phyloP scores from a whole-genome alignment of 2,888 invertebrate species.

The Cylindroiulus punctatus region DNA sequence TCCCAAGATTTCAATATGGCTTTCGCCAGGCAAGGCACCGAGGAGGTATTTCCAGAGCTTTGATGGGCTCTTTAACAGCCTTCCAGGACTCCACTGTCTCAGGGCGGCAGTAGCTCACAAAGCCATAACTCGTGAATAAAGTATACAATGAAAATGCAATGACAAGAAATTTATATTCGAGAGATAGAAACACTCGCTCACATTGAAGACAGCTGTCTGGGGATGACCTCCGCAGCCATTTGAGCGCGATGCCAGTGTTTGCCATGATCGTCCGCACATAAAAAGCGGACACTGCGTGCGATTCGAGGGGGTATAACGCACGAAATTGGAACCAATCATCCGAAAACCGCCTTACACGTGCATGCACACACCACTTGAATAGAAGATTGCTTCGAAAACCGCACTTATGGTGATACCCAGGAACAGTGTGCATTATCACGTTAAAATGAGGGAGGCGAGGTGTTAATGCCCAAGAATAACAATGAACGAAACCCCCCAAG shows the following conservation, averaged over 20 bases:
- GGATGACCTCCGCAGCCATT: slow-evolving; percentile 26
- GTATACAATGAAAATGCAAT: slow-evolving; percentile 42
- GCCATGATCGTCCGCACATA: slow-evolving; percentile 30
- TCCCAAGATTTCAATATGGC: slow-evolving; percentile 37
- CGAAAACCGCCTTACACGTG: slow-evolving; percentile 23
- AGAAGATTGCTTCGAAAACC: slow-evolving; percentile 1
- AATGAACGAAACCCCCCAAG: neutral
- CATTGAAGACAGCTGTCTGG: slow-evolving; percentile 38
- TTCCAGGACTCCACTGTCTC: slow-evolving; percentile 37
- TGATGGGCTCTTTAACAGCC: slow-evolving; percentile 33
- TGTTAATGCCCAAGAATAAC: slow-evolving; percentile 37
- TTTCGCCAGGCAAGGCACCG: neutral
- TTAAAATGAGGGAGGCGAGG: neutral
- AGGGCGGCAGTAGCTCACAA: slow-evolving; percentile 15
- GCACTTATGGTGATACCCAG: slow-evolving; percentile 16
- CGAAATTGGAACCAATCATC: slow-evolving; percentile 29
- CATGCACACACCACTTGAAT: slow-evolving; percentile 38
- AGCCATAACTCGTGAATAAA: slow-evolving; percentile 42
- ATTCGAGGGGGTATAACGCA: neutral
- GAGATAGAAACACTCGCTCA: slow-evolving; percentile 29
- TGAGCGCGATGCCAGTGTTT: slow-evolving; percentile 17
- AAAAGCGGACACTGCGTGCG: slow-evolving; percentile 27
- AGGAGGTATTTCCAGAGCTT: slow-evolving; percentile 38
- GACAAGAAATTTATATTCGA: slow-evolving; percentile 37
- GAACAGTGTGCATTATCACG: slow-evolving; percentile 13